Evolutionary conservation across 2,797 vertebrate species (phyloP), one percentile per base, ranked within the genome.

Genomic region (Micromesistius poutassou): DNA sequence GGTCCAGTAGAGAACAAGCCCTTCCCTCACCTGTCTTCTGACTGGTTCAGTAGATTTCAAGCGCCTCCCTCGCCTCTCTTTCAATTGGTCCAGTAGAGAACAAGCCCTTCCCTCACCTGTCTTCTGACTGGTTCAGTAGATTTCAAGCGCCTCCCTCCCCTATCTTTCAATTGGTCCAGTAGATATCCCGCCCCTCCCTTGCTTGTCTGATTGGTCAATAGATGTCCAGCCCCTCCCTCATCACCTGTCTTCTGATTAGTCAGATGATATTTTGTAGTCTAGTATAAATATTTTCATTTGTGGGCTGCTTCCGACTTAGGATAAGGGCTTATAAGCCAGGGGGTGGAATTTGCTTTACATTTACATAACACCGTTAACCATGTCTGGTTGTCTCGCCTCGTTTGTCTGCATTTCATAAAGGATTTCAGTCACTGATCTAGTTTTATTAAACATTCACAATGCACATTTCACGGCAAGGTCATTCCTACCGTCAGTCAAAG

Each of bases 91-190:
- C 40, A 42, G 36, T 36, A 36, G 36, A 36, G 7, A 36, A 8
- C 36, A 7, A 36, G 36, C 35, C 4, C 14, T 0, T 9, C 36
- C 8, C 36, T 36, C 36, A 36, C 0, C 40, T 62, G 14, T 38
- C 72, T 78, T 83, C 73, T 84, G 83, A 89, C 85, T 83, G 70
- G 83, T 79, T 87, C 84, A 84, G 85, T 88, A 87, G 82, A 91
- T 82, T 79, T 77, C 16, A 19, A 55, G 50, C 50, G 19, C 50
- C 50, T 55, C 50, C 16, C 50, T 55, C 4, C 4, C 50, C 50
- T 55, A 19, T 19, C 50, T 22, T 55, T 19, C 19, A 19, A 55
- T 55, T 55, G 50, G 50, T 22, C 19, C 50, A 55, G 50, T 22
- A 22, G 50, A 55, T 22, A 55, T 55, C 5, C 4, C 22, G 50